Percentiles rank a stretch among this genome's conserved stretches.
phyloP scores from a whole-genome alignment of 2,797 vertebrate genomes.

The Manis javanica region DNA sequence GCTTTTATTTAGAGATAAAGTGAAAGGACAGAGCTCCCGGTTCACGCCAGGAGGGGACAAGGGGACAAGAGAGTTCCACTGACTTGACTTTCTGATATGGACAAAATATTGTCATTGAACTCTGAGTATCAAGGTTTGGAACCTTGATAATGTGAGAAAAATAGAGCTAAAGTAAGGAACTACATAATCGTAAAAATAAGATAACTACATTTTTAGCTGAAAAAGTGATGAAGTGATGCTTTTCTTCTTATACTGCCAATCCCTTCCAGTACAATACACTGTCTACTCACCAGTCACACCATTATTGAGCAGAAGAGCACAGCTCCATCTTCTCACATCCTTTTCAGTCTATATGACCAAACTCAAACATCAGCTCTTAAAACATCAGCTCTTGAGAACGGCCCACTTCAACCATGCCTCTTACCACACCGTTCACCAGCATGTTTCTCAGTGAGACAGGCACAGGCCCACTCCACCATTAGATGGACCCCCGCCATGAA shows the following conservation, averaged over 20 bases:
- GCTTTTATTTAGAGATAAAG: too few relatives aligned
- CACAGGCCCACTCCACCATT: background rate
- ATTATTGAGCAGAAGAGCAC: background rate
- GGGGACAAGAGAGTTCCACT: too few relatives aligned
- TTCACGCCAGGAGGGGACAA: too few relatives aligned
- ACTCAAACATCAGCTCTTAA: background rate
- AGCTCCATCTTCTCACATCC: background rate
- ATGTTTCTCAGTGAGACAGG: background rate
- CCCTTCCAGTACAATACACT: background rate
- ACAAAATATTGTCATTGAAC: background rate
- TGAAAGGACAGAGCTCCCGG: too few relatives aligned
- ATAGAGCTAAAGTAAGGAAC: background rate
- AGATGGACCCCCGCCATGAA: background rate
- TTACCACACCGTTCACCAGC: background rate
- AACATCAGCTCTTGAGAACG: background rate
- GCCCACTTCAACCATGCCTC: background rate
- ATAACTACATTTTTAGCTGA: background rate
- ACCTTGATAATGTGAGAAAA: conserved; percentile 32
- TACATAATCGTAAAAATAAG: conserved; percentile 28
- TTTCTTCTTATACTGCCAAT: background rate
- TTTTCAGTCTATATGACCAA: background rate
- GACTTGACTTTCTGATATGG: background rate
- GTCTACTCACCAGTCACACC: background rate
- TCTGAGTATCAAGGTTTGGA: background rate
- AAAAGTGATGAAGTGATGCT: background rate